These are phyloP conservation scores for Chloroclystis v-ata DNA, from an alignment of 2,888 invertebrate genomes.

Conservation along the genomic window DNA sequence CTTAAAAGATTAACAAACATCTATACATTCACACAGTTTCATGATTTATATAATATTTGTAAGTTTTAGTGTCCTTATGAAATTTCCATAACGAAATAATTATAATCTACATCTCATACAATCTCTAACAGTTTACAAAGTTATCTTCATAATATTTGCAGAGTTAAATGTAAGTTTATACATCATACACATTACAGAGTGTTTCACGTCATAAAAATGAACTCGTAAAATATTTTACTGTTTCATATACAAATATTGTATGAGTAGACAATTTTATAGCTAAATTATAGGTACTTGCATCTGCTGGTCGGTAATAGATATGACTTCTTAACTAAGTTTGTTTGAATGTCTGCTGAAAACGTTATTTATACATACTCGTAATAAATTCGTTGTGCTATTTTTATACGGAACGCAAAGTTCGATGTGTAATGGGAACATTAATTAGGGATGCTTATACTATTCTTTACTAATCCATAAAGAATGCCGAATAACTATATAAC, in stretches of 20 bases:
- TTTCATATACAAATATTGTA: conserved; percentile 23
- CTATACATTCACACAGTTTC: no score
- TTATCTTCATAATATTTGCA: background rate
- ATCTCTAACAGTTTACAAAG: background rate
- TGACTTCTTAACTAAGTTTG: background rate
- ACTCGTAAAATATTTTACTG: conserved; percentile 30
- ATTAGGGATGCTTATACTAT: no score
- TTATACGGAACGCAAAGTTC: no score
- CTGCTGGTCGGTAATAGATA: conserved; percentile 5
- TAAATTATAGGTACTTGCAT: conserved; percentile 12
- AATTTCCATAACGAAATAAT: no score
- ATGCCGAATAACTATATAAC: no score
- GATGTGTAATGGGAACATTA: no score
- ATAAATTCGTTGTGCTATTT: no score
- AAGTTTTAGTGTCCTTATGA: no score
- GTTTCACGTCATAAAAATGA: conserved; percentile 27
- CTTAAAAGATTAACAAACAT: no score
- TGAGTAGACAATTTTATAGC: conserved; percentile 22
- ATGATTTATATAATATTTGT: no score
- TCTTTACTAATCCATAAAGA: no score
- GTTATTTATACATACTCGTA: no score
- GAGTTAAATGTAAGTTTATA: conserved; percentile 2
- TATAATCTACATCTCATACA: conserved; percentile 13
- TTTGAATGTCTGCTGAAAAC: background rate
- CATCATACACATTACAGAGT: conserved; percentile 19